Evolutionary conservation across 2,113 vertebrate species (phyloP).

Genomic region (Entosphenus tridentatus): DNA sequence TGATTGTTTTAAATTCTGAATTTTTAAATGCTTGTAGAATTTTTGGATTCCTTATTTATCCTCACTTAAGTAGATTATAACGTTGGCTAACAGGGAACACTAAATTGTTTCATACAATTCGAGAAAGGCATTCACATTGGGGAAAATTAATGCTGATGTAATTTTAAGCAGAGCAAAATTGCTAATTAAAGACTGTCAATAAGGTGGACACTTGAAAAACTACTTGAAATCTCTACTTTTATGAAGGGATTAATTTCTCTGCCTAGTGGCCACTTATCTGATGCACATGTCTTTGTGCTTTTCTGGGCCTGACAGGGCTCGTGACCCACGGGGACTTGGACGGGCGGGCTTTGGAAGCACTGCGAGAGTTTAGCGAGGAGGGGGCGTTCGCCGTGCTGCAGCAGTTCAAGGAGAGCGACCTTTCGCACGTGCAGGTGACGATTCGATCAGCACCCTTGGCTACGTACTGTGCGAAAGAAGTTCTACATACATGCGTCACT

Average conservation of each 20-base stretch:
- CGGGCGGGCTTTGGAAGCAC: slow-evolving; percentile 80
- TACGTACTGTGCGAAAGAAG: no score
- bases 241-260: slow-evolving; percentile 6
- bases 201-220: neutral
- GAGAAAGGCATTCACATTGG: slow-evolving; percentile 9
- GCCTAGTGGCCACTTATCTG: slow-evolving; percentile 10
- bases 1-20: no score
- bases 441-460: neutral
- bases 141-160: slow-evolving; percentile 5
- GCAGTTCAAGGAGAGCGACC: slow-evolving; percentile 96
- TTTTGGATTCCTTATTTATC: no score
- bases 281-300: slow-evolving; percentile 12
- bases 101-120: slow-evolving; percentile 8
- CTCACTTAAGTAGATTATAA: no score
- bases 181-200: slow-evolving; percentile 8
- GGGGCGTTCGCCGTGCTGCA: slow-evolving; percentile 79
- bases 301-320: slow-evolving; percentile 33
- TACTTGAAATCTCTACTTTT: neutral
- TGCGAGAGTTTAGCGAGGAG: slow-evolving; percentile 97
- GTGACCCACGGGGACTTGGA: slow-evolving; percentile 94
- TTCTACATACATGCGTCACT: no score
- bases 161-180: slow-evolving; percentile 6
- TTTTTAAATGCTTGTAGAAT: no score
- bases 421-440: slow-evolving; percentile 88
- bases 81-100: no score